Conservation (phyloP, 2,888 invertebrate species). For the Lomographa bimaculata region DNA sequence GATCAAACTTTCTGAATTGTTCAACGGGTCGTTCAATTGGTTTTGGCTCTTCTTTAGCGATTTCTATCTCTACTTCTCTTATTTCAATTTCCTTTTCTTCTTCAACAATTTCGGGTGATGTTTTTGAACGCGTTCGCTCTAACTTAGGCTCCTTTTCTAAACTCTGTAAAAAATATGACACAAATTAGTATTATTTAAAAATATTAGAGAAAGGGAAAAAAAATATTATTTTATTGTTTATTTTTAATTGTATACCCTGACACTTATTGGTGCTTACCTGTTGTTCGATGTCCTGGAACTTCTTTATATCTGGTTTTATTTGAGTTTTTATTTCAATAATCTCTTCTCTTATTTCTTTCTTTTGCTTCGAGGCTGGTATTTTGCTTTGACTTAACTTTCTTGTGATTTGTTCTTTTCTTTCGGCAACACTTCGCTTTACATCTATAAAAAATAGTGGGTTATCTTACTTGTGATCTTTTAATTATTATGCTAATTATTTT, state of each 20-base stretch:
- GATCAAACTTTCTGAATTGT: conserved; percentile 73
- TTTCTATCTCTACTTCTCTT: conserved; percentile 46
- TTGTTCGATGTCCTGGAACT: conserved; percentile 78
- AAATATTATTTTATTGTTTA: too few species aligned
- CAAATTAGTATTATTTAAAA: conserved; percentile 20
- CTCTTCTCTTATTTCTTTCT: conserved; percentile 89
- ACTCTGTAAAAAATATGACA: conserved; percentile 49
- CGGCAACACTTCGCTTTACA: conserved; percentile 88
- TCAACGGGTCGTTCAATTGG: conserved; percentile 61
- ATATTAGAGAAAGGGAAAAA: too few species aligned
- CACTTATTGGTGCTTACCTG: too few species aligned
- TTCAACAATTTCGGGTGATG: conserved; percentile 64
- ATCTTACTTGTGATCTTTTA: too few species aligned
- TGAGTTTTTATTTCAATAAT: conserved; percentile 88
- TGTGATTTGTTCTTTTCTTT: conserved; percentile 89
- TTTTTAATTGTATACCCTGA: too few species aligned
- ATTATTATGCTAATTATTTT: too few species aligned
- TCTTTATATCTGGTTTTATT: conserved; percentile 82
- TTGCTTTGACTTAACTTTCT: conserved; percentile 88
- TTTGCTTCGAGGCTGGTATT: conserved; percentile 88
- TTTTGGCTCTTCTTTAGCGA: conserved; percentile 60
- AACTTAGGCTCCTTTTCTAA: conserved; percentile 68
- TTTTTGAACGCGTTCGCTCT: conserved; percentile 67
- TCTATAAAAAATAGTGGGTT: conserved; percentile 51
- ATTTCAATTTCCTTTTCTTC: conserved; percentile 55